Evolutionary conservation across 1,140 invertebrate genomes (phyloP).

Genomic region (Heliothis virescens): DNA sequence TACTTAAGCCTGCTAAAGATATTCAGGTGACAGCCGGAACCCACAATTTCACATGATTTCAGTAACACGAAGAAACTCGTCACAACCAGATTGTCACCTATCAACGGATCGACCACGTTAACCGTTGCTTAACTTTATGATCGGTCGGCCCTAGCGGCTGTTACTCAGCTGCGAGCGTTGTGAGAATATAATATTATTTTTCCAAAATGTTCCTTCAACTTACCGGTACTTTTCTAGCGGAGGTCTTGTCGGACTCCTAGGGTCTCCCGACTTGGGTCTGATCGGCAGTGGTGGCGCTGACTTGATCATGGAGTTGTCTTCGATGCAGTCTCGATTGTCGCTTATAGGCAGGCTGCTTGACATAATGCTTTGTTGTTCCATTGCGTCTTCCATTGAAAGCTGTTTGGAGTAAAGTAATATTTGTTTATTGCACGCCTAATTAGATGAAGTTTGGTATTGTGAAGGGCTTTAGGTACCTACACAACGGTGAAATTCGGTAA

Average conservation of each 20-base stretch:
- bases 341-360: constrained; percentile 67
- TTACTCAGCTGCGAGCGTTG: too few relatives aligned
- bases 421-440: too few relatives aligned
- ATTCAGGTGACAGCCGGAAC: too few relatives aligned
- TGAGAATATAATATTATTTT: background rate
- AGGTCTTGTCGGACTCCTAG: constrained; percentile 73
- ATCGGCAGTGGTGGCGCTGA: constrained; percentile 74
- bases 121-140: background rate
- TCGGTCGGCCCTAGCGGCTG: too few relatives aligned
- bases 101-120: too few relatives aligned
- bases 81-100: too few relatives aligned
- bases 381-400: constrained; percentile 74
- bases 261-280: constrained; percentile 76
- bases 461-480: too few relatives aligned
- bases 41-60: too few relatives aligned
- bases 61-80: too few relatives aligned
- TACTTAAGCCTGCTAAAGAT: too few relatives aligned
- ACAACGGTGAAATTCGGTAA: too few relatives aligned
- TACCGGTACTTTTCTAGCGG: constrained; percentile 71
- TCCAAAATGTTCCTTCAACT: background rate
- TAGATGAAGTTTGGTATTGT: too few relatives aligned
- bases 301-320: constrained; percentile 68
- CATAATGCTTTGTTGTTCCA: constrained; percentile 75
- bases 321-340: constrained; percentile 59
- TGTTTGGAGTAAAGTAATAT: constrained; percentile 50